These are phyloP conservation scores for Synodontis membranacea DNA, from an alignment of 2,113 vertebrate genomes.

Conservation along the genomic window DNA sequence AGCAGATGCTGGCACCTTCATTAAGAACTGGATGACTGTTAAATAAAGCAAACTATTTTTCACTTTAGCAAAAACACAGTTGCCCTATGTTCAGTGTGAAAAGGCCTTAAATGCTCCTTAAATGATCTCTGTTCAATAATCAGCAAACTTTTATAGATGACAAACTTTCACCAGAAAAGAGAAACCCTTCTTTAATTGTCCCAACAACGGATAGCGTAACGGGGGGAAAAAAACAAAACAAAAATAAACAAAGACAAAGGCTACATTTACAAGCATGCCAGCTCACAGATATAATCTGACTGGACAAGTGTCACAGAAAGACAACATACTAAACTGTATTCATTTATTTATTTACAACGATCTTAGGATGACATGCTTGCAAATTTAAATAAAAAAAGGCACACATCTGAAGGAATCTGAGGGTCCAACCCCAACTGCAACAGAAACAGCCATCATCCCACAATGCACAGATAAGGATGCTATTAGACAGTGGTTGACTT, in stretches of 20 bases:
- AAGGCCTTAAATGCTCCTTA: slow-evolving; percentile 18
- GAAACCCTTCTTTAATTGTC: slow-evolving; percentile 11
- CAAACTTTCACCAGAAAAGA: slow-evolving; percentile 10
- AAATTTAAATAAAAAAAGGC: slow-evolving; percentile 47
- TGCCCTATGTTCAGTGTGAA: not conserved
- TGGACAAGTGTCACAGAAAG: not conserved
- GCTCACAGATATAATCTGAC: not conserved
- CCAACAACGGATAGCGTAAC: slow-evolving; percentile 5
- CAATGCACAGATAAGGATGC: slow-evolving; percentile 62
- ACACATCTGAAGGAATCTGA: slow-evolving; percentile 55
- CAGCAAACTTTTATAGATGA: slow-evolving; percentile 15
- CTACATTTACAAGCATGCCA: slow-evolving; percentile 52
- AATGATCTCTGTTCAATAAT: not conserved
- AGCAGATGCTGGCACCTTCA: not conserved
- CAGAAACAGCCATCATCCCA: slow-evolving; percentile 68
- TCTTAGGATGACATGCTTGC: slow-evolving; percentile 48
- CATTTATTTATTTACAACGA: not conserved
- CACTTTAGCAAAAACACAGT: not conserved
- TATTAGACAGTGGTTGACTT: slow-evolving; percentile 74
- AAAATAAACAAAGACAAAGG: no score
- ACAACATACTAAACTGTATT: not conserved
- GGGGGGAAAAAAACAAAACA: not conserved
- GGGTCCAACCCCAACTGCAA: slow-evolving; percentile 50
- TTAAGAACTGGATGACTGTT: not conserved
- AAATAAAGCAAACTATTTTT: not conserved